A percentile compares a stretch with the other conserved stretches of the same genome.
phyloP scores from a whole-genome alignment of 2,113 vertebrate genomes.

The Xenus cinereus region DNA sequence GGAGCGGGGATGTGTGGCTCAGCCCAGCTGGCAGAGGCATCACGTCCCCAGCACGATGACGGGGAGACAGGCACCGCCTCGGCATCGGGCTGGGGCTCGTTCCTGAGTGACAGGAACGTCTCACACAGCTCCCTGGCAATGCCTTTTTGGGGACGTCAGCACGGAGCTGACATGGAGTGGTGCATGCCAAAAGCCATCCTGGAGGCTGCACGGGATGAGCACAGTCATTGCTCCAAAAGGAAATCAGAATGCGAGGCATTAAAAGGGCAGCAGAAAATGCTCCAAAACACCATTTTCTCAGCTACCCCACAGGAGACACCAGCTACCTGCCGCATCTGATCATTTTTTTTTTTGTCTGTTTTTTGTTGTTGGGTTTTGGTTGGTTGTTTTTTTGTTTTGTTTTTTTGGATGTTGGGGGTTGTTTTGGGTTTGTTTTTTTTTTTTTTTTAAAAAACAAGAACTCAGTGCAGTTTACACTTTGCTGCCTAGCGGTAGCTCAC shows the following conservation, averaged over 20 bases:
- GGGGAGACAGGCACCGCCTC: background rate
- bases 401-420: background rate
- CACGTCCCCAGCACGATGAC: accelerated
- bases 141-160: background rate
- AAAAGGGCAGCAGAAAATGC: background rate
- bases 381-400: background rate
- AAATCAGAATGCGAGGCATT: background rate
- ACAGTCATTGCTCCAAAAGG: background rate
- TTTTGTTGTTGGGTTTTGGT: background rate
- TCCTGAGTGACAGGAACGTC: accelerated
- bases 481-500: background rate
- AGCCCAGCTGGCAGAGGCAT: background rate
- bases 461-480: background rate
- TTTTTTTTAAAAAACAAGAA: background rate
- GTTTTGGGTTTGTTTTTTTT: no score
- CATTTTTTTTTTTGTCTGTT: background rate
- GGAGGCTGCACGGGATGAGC: background rate
- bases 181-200: background rate
- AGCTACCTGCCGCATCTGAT: accelerated
- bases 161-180: accelerated
- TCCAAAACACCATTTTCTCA: background rate
- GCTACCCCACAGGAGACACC: accelerated
- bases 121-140: no score
- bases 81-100: accelerated
- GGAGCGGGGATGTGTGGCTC: accelerated